phyloP scores from a whole-genome alignment of 1,140 invertebrate genomes.

The Drosophila miranda region DNA sequence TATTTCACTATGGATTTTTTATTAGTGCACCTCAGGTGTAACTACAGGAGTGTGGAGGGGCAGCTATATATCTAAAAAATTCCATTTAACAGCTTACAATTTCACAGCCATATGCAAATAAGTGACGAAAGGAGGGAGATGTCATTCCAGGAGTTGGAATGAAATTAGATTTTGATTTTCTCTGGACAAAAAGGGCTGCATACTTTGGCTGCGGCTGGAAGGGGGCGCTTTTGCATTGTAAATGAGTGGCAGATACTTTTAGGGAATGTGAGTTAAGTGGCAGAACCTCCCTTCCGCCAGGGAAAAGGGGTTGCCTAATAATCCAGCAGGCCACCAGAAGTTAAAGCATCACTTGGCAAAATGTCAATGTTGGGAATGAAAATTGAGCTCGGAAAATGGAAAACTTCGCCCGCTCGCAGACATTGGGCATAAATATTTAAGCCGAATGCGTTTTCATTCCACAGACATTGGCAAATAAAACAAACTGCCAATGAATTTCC shows the following conservation, averaged over 20 bases:
- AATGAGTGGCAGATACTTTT: conserved; percentile 19
- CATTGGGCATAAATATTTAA: conserved; percentile 81
- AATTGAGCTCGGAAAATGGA: conserved; percentile 27
- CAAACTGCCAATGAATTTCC: conserved; percentile 63
- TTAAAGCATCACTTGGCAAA: conserved; percentile 30
- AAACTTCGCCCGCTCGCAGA: conserved; percentile 26
- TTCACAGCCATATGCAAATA: conserved; percentile 39
- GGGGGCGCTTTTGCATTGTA: conserved; percentile 51
- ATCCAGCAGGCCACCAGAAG: conserved; percentile 14
- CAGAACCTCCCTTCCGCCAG: not conserved
- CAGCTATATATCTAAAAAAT: conserved; percentile 36
- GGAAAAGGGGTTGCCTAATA: conserved; percentile 13
- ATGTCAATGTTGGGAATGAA: conserved; percentile 57
- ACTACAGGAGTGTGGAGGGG: not conserved
- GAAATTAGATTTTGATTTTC: conserved; percentile 66
- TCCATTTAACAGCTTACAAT: conserved; percentile 62
- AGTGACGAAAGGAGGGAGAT: conserved; percentile 5
- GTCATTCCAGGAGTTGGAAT: conserved; percentile 13
- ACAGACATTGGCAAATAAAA: conserved; percentile 76
- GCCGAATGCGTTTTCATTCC: conserved; percentile 79
- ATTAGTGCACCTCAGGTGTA: conserved; percentile 35
- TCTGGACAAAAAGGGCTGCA: conserved; percentile 47
- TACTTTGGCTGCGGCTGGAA: conserved; percentile 33
- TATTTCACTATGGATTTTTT: conserved; percentile 66
- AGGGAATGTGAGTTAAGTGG: not conserved